Evolutionary conservation across 2,113 vertebrate genomes (phyloP).

Genomic region (Oriolus oriolus): DNA sequence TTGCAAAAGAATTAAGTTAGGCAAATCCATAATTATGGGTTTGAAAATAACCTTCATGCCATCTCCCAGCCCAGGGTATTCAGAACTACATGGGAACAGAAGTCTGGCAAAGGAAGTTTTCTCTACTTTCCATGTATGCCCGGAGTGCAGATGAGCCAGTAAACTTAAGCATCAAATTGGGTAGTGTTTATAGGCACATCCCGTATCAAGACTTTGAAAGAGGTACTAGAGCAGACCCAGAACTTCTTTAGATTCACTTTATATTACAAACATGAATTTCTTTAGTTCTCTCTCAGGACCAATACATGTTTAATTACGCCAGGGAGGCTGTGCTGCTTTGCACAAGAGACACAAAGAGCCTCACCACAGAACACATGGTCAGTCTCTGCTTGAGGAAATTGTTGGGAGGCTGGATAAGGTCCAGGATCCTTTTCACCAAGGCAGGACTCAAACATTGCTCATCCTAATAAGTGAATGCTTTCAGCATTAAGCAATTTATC

Average conservation of each 20-base stretch:
- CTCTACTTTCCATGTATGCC: neutral
- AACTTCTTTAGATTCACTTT: neutral
- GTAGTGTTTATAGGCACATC: neutral
- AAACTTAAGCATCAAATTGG: neutral
- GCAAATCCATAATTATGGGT: neutral
- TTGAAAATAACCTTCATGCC: neutral
- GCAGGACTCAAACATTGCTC: neutral
- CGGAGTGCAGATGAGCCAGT: neutral
- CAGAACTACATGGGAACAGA: neutral
- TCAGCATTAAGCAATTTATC: neutral
- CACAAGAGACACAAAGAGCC: neutral
- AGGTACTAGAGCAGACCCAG: neutral
- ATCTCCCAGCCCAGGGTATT: neutral
- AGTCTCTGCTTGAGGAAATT: neutral
- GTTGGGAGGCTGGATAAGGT: neutral
- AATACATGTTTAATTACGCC: neutral
- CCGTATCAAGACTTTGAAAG: neutral
- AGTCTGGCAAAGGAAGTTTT: neutral
- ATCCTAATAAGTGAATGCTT: neutral
- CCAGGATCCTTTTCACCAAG: neutral
- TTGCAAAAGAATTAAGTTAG: neutral
- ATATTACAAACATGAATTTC: neutral
- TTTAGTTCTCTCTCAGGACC: neutral
- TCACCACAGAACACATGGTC: fast-evolving
- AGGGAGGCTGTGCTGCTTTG: neutral